A percentile compares a stretch with the other conserved stretches of the same genome.
Conservation (phyloP, 2,888 invertebrate genomes). For the Lasioglossum morio region DNA sequence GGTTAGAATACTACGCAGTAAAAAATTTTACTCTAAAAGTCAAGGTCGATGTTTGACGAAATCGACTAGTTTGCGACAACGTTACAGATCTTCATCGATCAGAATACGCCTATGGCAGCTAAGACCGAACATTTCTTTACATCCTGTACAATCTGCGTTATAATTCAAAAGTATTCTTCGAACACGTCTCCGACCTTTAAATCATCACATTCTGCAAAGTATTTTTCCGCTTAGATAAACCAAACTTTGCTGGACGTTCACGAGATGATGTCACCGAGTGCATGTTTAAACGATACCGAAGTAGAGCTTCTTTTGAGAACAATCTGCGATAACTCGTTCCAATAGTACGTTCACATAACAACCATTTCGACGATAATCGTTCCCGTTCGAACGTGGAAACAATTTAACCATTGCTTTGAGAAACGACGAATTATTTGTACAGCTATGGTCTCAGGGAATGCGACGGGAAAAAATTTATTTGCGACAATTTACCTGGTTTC, state of each 20-base stretch:
- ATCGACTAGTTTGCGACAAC: too few relatives aligned
- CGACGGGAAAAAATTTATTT: conserved; percentile 74
- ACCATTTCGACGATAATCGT: neutral
- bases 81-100: too few relatives aligned
- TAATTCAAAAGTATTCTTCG: neutral
- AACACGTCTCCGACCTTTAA: neutral
- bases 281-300: conserved; percentile 71
- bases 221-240: conserved; percentile 74
- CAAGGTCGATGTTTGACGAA: too few relatives aligned
- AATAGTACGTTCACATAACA: conserved; percentile 68
- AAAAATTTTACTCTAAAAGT: too few relatives aligned
- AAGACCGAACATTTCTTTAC: too few relatives aligned
- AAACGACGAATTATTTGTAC: neutral
- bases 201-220: neutral
- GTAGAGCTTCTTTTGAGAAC: conserved; percentile 65
- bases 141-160: neutral
- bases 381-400: neutral
- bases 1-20: too few relatives aligned
- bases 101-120: too few relatives aligned
- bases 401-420: neutral
- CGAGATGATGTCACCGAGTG: conserved; percentile 64
- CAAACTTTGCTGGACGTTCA: conserved; percentile 75
- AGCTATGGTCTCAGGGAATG: conserved; percentile 77
- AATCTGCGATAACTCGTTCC: conserved; percentile 77
- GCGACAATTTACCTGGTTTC: conserved; percentile 72